A percentile compares a stretch with the other conserved stretches of the same genome.
These are phyloP conservation scores for Echeneis naucrates DNA, from an alignment of 2,797 vertebrate genomes.

Conservation along the genomic window DNA sequence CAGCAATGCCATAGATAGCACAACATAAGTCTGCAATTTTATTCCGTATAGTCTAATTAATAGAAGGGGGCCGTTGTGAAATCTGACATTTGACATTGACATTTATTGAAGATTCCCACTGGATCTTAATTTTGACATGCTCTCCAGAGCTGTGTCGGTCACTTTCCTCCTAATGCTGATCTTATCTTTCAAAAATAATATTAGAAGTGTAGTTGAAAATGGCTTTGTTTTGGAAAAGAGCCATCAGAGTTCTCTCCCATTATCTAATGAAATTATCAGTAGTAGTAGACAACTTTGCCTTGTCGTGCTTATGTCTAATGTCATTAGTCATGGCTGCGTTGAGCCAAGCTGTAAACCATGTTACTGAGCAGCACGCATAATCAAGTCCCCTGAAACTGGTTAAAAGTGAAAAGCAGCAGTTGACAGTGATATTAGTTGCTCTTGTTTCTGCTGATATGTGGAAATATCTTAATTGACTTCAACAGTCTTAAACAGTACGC, in stretches of 20 bases:
- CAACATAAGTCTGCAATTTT: too few species aligned
- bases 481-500: neutral
- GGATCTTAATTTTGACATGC: neutral
- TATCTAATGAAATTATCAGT: neutral
- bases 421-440: neutral
- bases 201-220: neutral
- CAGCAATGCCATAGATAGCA: conserved; percentile 12
- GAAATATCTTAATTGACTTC: conserved; percentile 5
- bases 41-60: too few species aligned
- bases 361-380: neutral
- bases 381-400: neutral
- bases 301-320: too few species aligned
- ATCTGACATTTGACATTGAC: too few species aligned
- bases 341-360: neutral
- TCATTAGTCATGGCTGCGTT: too few species aligned
- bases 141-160: neutral
- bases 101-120: neutral
- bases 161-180: neutral
- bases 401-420: neutral
- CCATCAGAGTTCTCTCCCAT: neutral
- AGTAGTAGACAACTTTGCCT: neutral
- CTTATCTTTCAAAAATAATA: neutral
- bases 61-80: neutral
- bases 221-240: neutral
- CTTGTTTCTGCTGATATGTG: neutral